phyloP scores from a whole-genome alignment of 2,797 vertebrate genomes.

The Sebastes variabilis region DNA sequence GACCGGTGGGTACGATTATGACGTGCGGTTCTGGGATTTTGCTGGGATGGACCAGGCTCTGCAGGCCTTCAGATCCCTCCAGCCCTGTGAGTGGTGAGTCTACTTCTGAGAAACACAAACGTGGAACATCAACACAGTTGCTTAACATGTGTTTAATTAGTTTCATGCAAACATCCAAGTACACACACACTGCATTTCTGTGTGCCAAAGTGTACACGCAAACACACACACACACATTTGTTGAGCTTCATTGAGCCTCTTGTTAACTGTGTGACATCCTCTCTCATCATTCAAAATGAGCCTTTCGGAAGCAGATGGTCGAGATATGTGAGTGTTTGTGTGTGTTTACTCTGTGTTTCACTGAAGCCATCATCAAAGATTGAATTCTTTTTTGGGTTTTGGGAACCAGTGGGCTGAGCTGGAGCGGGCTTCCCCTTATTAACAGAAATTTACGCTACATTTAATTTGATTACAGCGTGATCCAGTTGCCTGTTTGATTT shows the following conservation, averaged over 20 bases:
- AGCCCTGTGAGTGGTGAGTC: conserved; percentile 95
- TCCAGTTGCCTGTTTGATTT: conserved; percentile 60
- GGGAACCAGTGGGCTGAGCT: conserved; percentile 71
- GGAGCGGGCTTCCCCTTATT: conserved; percentile 66
- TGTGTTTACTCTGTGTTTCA: conserved; percentile 65
- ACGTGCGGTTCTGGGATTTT: conserved; percentile 98
- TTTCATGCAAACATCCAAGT: conserved; percentile 55
- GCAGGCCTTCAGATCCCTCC: conserved; percentile 93
- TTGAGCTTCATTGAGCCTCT: conserved; percentile 52
- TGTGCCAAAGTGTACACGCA: conserved; percentile 33
- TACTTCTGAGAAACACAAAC: conserved; percentile 21
- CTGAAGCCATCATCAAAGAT: conserved; percentile 64
- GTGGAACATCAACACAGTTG: conserved; percentile 55
- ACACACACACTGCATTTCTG: conserved; percentile 21
- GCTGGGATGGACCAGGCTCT: conserved; percentile 97
- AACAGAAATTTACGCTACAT: conserved; percentile 72
- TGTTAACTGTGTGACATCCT: conserved; percentile 60
- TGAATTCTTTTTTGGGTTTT: conserved; percentile 62
- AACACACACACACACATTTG: conserved; percentile 35
- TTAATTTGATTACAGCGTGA: conserved; percentile 66
- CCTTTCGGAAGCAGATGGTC: conserved; percentile 68
- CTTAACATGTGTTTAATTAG: conserved; percentile 53
- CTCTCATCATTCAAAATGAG: conserved; percentile 65
- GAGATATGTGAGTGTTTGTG: conserved; percentile 54
- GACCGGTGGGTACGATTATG: conserved; percentile 94